Conservation (phyloP, 2,888 invertebrate genomes). For the Drosophila rubida region DNA sequence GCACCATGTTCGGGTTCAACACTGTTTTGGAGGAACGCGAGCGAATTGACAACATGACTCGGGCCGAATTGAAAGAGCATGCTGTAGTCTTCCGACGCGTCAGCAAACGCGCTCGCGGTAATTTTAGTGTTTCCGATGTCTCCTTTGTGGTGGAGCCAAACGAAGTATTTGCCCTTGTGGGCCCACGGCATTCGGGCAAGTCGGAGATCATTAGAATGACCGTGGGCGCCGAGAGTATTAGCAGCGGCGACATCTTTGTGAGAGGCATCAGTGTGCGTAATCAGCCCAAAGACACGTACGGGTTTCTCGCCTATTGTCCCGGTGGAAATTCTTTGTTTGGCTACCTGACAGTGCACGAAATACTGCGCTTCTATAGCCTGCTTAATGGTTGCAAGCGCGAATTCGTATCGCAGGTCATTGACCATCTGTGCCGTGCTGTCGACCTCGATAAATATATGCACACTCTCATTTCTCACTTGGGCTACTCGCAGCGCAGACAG, state of each 20-base stretch:
- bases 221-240: conserved; percentile 3
- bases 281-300: not conserved
- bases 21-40: not conserved
- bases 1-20: not conserved
- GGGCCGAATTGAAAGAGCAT: not conserved
- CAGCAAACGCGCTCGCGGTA: not conserved
- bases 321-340: not conserved
- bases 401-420: not conserved
- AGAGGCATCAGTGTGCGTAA: conserved; percentile 6
- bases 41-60: not conserved
- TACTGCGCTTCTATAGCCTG: conserved; percentile 19
- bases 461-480: not conserved
- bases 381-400: not conserved
- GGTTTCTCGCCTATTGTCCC: conserved; percentile 11
- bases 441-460: not conserved
- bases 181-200: conserved; percentile 16
- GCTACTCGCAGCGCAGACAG: conserved; percentile 6
- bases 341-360: conserved; percentile 13
- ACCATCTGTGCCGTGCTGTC: not conserved
- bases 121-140: not conserved
- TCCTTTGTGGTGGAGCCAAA: conserved; percentile 6
- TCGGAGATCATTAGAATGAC: conserved; percentile 1
- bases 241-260: conserved; percentile 14
- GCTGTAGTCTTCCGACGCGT: conserved; percentile 4
- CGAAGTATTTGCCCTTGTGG: conserved; percentile 25